phyloP scores from a whole-genome alignment of 2,888 invertebrate species.

The Suillia variegata region DNA sequence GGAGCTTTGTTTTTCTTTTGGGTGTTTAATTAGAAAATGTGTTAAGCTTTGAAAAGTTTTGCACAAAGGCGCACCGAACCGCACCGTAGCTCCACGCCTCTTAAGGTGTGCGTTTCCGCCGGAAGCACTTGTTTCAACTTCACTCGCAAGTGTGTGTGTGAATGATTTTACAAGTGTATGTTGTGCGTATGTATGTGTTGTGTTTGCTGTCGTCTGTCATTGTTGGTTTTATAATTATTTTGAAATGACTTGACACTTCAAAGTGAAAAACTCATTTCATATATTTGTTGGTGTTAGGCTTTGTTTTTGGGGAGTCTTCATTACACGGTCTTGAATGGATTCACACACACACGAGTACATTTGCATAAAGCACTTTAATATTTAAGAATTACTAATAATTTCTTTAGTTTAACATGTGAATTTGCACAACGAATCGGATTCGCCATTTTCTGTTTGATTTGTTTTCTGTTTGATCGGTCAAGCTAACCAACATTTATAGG shows the following conservation, averaged over 20 bases:
- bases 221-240: conserved; percentile 30
- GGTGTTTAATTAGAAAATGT: conserved; percentile 52
- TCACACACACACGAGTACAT: no score
- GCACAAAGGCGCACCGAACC: conserved; percentile 20
- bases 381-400: no score
- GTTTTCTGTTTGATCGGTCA: no score
- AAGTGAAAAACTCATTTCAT: conserved; percentile 28
- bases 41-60: conserved; percentile 3
- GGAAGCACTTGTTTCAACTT: conserved; percentile 24
- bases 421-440: no score
- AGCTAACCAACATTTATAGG: no score
- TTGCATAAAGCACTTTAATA: no score
- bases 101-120: conserved; percentile 45
- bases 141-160: conserved; percentile 25
- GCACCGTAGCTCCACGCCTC: no score
- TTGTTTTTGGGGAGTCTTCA: no score
- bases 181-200: conserved; percentile 11
- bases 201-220: conserved; percentile 29
- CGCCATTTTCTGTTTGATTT: no score
- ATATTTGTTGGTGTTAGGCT: neutral
- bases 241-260: conserved; percentile 48
- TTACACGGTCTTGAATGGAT: no score
- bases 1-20: conserved; percentile 30
- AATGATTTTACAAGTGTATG: conserved; percentile 52
- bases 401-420: no score